A percentile compares a stretch with the other conserved stretches of the same genome.
These are phyloP conservation scores for Eledone cirrhosa DNA, from an alignment of 2,888 invertebrate species.

Conservation along the genomic window DNA sequence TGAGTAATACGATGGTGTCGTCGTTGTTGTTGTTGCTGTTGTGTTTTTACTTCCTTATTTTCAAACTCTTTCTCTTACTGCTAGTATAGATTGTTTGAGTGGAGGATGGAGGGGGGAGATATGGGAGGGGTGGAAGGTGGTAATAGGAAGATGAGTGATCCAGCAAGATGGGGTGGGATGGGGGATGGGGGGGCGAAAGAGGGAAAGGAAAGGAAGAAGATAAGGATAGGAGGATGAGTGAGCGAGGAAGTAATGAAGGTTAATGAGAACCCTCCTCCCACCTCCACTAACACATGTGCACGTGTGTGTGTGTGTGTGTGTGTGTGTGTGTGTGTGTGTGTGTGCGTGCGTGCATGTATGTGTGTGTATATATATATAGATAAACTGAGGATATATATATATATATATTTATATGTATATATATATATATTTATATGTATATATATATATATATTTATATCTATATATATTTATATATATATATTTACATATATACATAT, in stretches of 20 bases:
- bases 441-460: background rate
- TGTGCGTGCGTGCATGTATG: slow-evolving; percentile 31
- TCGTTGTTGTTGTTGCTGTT: too few species aligned
- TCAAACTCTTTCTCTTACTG: too few species aligned
- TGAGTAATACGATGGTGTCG: too few species aligned
- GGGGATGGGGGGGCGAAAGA: too few species aligned
- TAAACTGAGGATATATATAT: background rate
- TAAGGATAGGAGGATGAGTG: background rate
- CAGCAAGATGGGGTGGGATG: too few species aligned
- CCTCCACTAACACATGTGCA: background rate
- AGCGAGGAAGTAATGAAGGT: background rate
- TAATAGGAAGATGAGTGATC: too few species aligned
- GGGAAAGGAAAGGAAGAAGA: too few species aligned
- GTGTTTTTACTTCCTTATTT: too few species aligned
- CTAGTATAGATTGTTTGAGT: too few species aligned
- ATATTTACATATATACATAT: background rate
- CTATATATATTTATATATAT: background rate
- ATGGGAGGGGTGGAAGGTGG: too few species aligned
- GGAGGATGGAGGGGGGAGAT: too few species aligned
- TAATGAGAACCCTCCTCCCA: too few species aligned
- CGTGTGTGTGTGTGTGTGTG: slow-evolving; percentile 28
- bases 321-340: slow-evolving; percentile 27
- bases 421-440: background rate
- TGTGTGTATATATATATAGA: background rate
- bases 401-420: background rate